Evolutionary conservation across 2,888 invertebrate genomes (phyloP).

Genomic region (Hydrotaea diabolus): DNA sequence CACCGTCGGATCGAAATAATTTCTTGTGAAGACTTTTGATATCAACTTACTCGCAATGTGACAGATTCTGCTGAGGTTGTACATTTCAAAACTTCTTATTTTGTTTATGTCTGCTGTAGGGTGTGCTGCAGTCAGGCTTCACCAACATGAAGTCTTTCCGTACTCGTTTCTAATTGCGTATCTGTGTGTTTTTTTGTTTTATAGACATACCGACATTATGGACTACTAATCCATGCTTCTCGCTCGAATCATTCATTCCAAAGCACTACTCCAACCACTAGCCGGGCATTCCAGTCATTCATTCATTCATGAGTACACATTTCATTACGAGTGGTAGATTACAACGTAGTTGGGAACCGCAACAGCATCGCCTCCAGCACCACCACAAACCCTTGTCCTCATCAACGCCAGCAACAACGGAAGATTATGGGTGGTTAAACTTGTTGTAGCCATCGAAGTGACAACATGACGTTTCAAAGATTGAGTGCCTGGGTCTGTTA

Average conservation of each 20-base stretch:
- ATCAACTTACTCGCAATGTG: no score
- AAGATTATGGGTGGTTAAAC: neutral
- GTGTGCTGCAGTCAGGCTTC: no score
- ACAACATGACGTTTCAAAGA: slow-evolving; percentile 42
- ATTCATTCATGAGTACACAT: slow-evolving; percentile 4
- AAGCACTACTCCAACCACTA: neutral
- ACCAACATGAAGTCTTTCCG: no score
- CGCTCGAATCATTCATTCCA: neutral
- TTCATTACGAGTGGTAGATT: slow-evolving; percentile 1
- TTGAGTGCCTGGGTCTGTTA: slow-evolving; percentile 26
- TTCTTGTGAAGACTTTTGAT: no score
- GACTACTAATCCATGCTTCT: neutral
- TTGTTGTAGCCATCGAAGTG: slow-evolving; percentile 37
- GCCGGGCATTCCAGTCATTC: neutral
- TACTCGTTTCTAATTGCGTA: no score
- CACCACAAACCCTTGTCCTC: neutral
- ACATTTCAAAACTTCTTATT: no score
- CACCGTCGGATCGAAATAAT: no score
- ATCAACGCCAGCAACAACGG: neutral
- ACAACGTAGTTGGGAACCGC: slow-evolving; percentile 10
- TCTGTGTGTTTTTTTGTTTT: no score
- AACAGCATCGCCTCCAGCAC: neutral
- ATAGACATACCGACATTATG: neutral
- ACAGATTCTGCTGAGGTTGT: no score
- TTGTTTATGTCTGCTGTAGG: no score